These are phyloP conservation scores for Tetraodon nigroviridis DNA, from an alignment of 2,113 vertebrate genomes.

Conservation along the genomic window DNA sequence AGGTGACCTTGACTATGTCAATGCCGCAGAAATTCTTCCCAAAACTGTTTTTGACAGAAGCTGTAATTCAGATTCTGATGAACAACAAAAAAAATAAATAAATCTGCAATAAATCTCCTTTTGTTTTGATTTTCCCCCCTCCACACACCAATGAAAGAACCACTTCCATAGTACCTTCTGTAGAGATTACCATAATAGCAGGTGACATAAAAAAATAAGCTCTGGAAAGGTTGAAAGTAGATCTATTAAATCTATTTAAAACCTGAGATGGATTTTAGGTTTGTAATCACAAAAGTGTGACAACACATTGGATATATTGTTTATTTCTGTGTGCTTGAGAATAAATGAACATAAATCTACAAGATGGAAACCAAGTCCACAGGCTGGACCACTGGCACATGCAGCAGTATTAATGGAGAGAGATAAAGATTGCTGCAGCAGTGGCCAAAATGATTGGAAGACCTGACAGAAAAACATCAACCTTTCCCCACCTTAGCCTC, in stretches of 20 bases:
- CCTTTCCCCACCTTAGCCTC: no score
- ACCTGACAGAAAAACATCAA: no score
- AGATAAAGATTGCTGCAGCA: no score
- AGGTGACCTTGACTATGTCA: conserved; percentile 35
- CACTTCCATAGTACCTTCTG: conserved; percentile 11
- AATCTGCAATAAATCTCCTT: neutral
- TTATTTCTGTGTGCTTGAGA: no score
- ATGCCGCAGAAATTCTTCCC: conserved; percentile 34
- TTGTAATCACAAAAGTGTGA: conserved; percentile 11
- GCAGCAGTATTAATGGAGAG: no score
- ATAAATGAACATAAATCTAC: conserved; percentile 1
- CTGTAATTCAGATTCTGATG: conserved; percentile 11
- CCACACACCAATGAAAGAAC: conserved; percentile 13
- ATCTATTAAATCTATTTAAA: conserved; percentile 23
- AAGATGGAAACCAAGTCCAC: conserved; percentile 12
- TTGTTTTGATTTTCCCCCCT: no score
- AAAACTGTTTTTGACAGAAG: conserved; percentile 35
- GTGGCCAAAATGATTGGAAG: no score
- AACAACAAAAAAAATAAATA: conserved; percentile 12
- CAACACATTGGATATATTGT: conserved; percentile 53
- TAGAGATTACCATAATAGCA: conserved; percentile 35
- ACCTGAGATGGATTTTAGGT: conserved; percentile 8
- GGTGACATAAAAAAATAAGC: conserved; percentile 43
- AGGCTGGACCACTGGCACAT: no score
- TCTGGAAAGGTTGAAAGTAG: conserved; percentile 34